Evolutionary conservation across 2,888 invertebrate genomes (phyloP), one percentile per base, ranked within the genome.

Genomic region (Zootermopsis nevadensis): DNA sequence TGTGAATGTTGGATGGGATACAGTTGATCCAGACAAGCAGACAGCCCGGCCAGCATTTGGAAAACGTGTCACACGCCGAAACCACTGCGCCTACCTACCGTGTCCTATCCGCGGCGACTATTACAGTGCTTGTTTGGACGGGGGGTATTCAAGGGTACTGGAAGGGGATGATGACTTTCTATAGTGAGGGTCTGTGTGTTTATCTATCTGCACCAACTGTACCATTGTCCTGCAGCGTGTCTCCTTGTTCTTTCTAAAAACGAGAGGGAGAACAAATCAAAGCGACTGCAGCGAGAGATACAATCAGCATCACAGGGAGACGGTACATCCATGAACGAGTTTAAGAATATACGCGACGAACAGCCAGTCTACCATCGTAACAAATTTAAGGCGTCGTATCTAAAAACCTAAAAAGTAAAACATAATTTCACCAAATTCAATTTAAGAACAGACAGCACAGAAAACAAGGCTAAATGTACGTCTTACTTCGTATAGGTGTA

Each of bases 161-260:
- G 35, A 19, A 19, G 80, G 80, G 27, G 67, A n/a, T 38, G 67
- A n/a, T 38, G 80, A 69, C 38, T 80, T 60, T 74, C 74, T 38
- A 74, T 74, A 74, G 74, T 74, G 69, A 69, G 31, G 38, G 77
- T 35, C 76, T 77, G 77, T 77, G 77, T 82, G 82, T 82, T 82
- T 82, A 82, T 82, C 82, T 82, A 82, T 77, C 77, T 82, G 66
- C 69, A 77, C 82, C 82, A 82, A 82, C 82, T 77, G 77, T 38
- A 77, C 82, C 38, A 82, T 82, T 82, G 82, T 82, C 77, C 31
- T 31, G 33, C 31, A 33, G 31, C 69, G 33, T 33, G 69, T 69
- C 69, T 69, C 31, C n/a, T 33, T 69, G 33, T 69, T 69, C 69
- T 33, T 30, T 69, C 69, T 69, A 69, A 69, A 69, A 69, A 69